Base-by-base conservation (phyloP, 2,888 invertebrate genomes). In the Drosophila merina region DNA sequence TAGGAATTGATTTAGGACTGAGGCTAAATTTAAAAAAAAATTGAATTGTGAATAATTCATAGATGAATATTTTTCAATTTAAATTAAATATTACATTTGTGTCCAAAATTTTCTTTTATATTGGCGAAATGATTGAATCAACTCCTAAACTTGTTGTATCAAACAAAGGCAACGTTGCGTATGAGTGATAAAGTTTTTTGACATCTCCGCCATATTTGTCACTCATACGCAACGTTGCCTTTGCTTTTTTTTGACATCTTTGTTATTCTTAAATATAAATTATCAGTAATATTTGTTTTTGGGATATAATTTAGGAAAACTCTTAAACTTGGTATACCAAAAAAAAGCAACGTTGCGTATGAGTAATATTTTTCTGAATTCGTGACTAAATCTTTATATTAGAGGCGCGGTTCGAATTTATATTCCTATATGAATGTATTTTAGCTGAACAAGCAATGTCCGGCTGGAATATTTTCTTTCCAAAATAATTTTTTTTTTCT, bases 381-480 rank as follows among this genome's bases (percentile, higher is more conserved):
- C 7, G 52, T 14, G 36, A 9, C 4, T 28, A 4, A 33, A 6
- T 7, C 2, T 7, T 30, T 7, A 8, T 30, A 7, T 20, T 20
- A 20, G 20, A 20, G 20, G 20, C 20, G 20, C 20, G 20, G 1
- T 20, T 20, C 20, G 20, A 4, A 4, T 36, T 36, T 0, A n/a
- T n/a, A 36, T 36, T n/a, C 30, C 45, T 70, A 38, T 50, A 36
- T 55, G 55, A 56, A 67, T 20, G 20, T 20, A 20, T 20, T 20
- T 20, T 20, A 20, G 20, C 20, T 20, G 20, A 20, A 20, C 20
- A 20, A 20, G 20, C 20, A 20, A 20, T 2, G 20, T 20, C 20
- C 20, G 20, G 20, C 50, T 38, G 45, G 62, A 60, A 51, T 28
- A 72, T 69, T 63, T 80, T 42, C 71, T 75, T 75, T 70, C 44